Percentiles rank a stretch among this genome's conserved stretches.
Evolutionary conservation across 2,113 vertebrate species (phyloP).

Genomic region (Pomatorhinus ruficollis): DNA sequence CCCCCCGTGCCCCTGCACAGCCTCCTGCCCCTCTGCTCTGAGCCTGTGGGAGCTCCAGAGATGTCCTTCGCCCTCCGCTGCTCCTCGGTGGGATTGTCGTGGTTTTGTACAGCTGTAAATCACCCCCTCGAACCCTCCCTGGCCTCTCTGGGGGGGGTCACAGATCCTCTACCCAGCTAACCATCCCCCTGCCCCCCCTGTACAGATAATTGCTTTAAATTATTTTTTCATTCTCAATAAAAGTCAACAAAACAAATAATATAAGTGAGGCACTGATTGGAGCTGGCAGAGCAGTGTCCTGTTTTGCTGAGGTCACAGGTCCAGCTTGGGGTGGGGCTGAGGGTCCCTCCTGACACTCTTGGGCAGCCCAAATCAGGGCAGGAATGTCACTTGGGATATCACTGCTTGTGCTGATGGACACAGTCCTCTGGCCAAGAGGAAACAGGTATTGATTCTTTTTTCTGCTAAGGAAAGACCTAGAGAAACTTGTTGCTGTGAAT

Average conservation of each 20-base stretch:
- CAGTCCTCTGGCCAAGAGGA: not conserved
- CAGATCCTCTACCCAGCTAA: not conserved
- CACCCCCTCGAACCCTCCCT: not conserved
- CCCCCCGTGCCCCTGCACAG: not conserved
- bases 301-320: not conserved
- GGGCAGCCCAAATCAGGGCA: not conserved
- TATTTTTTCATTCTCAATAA: conserved; percentile 80
- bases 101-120: conserved; percentile 56
- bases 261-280: not conserved
- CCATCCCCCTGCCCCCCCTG: conserved; percentile 7
- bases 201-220: conserved; percentile 74
- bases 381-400: not conserved
- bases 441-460: not conserved
- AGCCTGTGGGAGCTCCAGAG: conserved; percentile 6
- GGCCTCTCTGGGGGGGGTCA: not conserved
- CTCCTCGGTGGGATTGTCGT: conserved; percentile 30
- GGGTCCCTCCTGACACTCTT: not conserved
- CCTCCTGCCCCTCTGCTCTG: not conserved
- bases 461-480: not conserved
- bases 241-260: conserved; percentile 53
- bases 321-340: not conserved
- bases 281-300: not conserved
- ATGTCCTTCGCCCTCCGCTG: not conserved
- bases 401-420: not conserved
- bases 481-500: not conserved